Evolutionary conservation across 2,888 invertebrate species (phyloP).

Genomic region (Eupithecia inturbata): DNA sequence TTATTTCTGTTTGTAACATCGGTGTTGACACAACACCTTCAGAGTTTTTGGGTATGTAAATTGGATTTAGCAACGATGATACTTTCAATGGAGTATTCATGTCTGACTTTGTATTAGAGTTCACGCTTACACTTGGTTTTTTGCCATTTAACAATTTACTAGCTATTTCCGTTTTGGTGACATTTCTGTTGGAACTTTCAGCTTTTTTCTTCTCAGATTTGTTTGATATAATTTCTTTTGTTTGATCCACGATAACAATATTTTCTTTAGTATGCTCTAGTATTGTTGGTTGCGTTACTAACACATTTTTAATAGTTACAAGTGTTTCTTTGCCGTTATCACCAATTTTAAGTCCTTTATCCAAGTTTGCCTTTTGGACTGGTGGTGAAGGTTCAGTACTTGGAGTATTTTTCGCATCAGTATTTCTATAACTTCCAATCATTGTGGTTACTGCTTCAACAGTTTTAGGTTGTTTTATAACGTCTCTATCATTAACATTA

Average conservation of each 20-base stretch:
- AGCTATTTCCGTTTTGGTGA: constrained; percentile 33
- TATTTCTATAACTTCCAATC: constrained; percentile 57
- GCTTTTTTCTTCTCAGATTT: constrained; percentile 14
- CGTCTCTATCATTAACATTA: constrained; percentile 32
- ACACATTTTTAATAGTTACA: constrained; percentile 45
- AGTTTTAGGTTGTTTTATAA: constrained; percentile 35
- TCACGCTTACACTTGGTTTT: constrained; percentile 10
- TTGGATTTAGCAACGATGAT: constrained; percentile 70
- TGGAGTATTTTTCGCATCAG: constrained; percentile 25
- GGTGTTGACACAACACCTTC: constrained; percentile 11
- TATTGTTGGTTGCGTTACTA: constrained; percentile 53
- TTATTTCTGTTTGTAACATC: constrained; percentile 21
- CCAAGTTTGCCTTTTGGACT: constrained; percentile 12
- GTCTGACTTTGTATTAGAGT: constrained; percentile 46
- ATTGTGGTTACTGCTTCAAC: constrained; percentile 72
- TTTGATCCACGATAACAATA: constrained; percentile 38
- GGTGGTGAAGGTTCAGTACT: constrained; percentile 17
- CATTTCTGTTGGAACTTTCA: constrained; percentile 19
- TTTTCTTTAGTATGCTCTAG: constrained; percentile 48
- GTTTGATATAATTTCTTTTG: constrained; percentile 19
- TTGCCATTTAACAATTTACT: constrained; percentile 23
- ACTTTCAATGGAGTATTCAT: constrained; percentile 65
- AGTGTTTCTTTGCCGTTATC: constrained; percentile 24
- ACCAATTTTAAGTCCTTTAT: constrained; percentile 17
- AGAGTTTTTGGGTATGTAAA: constrained; percentile 54